Conservation (phyloP, 2,797 vertebrate genomes). For the Sebastes kiyomatsui region DNA sequence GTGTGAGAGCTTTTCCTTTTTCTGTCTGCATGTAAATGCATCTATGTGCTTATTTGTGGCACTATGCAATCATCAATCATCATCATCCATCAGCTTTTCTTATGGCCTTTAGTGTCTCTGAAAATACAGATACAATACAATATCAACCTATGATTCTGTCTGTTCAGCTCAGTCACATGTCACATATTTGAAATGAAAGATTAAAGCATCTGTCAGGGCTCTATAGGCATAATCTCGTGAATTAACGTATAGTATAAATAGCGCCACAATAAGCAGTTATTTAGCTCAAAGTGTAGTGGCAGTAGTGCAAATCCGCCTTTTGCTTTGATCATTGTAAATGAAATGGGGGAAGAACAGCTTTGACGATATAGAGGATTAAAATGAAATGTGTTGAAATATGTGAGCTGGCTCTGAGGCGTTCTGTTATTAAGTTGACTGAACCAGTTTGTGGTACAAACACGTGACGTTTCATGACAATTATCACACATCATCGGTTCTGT, state of each 20-base stretch:
- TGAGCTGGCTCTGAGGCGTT: constrained; percentile 2
- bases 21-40: neutral
- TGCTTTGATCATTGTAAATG: constrained; percentile 65
- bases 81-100: neutral
- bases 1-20: neutral
- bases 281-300: constrained; percentile 41
- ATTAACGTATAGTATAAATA: constrained; percentile 49
- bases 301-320: constrained; percentile 26
- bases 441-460: neutral
- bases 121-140: neutral
- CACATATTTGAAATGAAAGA: constrained; percentile 17
- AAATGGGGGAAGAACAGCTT: constrained; percentile 18
- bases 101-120: neutral
- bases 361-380: constrained; percentile 47
- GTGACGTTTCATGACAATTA: neutral
- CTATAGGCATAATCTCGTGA: constrained; percentile 25
- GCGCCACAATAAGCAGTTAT: constrained; percentile 45
- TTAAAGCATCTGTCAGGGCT: constrained; percentile 1
- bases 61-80: neutral
- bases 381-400: constrained; percentile 29
- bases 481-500: constrained; percentile 6
- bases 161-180: constrained; percentile 13
- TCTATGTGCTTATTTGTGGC: neutral
- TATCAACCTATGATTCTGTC: neutral
- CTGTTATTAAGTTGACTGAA: constrained; percentile 19